A percentile compares a stretch with the other conserved stretches of the same genome.
phyloP scores from a whole-genome alignment of 2,888 invertebrate genomes.

The Hyposoter dolosus region DNA sequence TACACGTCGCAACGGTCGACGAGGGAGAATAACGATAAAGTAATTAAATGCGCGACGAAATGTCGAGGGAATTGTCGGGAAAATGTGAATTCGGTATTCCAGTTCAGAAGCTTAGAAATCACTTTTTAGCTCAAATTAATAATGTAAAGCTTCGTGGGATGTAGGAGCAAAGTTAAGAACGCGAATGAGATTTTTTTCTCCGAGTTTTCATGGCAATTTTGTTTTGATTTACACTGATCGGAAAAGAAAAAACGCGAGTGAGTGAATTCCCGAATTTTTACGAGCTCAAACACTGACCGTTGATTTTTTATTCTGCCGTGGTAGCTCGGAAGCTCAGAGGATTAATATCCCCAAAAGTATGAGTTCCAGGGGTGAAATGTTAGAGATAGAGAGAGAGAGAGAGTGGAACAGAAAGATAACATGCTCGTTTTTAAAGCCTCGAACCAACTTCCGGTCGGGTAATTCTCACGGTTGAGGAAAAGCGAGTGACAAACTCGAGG shows the following conservation, averaged over 20 bases:
- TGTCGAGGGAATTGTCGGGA: neutral
- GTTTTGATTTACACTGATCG: neutral
- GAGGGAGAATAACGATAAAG: constrained; percentile 13
- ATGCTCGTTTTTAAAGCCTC: constrained; percentile 47
- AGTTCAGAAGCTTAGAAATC: constrained; percentile 18
- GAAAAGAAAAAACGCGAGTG: neutral
- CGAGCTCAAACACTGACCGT: constrained; percentile 1
- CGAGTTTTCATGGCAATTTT: constrained; percentile 7
- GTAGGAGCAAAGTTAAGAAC: neutral
- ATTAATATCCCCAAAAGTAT: constrained; percentile 45
- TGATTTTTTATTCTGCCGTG: constrained; percentile 7
- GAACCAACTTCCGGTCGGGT: constrained; percentile 51
- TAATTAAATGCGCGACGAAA: constrained; percentile 21
- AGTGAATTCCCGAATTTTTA: neutral
- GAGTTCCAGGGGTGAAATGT: neutral
- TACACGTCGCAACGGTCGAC: neutral
- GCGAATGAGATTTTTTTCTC: neutral
- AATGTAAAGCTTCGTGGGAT: constrained; percentile 22
- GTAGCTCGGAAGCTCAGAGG: constrained; percentile 17
- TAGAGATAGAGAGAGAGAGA: neutral
- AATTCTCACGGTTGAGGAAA: constrained; percentile 34
- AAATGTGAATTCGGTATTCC: constrained; percentile 37
- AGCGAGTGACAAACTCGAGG: neutral
- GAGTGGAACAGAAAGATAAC: neutral
- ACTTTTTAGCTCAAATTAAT: constrained; percentile 13